Base-by-base conservation (phyloP, 2,797 vertebrate genomes). In the Sebastes trivittatus region DNA sequence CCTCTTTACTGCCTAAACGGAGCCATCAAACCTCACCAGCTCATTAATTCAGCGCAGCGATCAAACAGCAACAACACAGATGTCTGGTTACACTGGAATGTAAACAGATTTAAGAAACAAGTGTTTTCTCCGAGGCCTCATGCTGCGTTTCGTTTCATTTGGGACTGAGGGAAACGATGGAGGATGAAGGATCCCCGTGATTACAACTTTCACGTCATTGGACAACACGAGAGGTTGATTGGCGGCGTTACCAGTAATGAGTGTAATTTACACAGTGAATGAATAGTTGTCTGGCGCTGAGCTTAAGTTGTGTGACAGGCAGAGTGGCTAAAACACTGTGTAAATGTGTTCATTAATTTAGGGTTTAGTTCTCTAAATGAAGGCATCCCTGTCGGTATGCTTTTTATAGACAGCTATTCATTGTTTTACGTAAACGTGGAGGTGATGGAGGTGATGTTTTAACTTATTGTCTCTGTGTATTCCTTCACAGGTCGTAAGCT, bases 401-500 rank as follows among this genome's bases (percentile, higher is more conserved):
- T 42, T 5, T 71, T 76, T 22, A 64, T 46, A 6, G 7, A 20
- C 13, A 10, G 4, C 9, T 27, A 2, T 38, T 38, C 18, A 36
- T 20, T 56, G 32, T 13, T 69, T 36, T 38, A n/a, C 4, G 11
- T 16, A 23, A 61, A 63, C 18, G 18, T 6, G 2, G 13, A 34
- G 8, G 27, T 32, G 36, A 38, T 59, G 49, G 36, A 38, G 4
- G 18, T 0, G 5, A 11, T 25, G 22, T 46, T 73, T 73, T 13
- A 8, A 8, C 7, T 5, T 16, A 11, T 29, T 54, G 10, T 64
- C 1, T 62, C 18, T 42, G 11, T 30, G 42, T 75, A 2, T 67
- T 72, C 25, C 7, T 29, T 70, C n/a, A 2, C 86, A 97, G 97
- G 88, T 63, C 89, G 83, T 72, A 95, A 95, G 84, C 82, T 95